Evolutionary conservation across 1,140 invertebrate species (phyloP), one percentile per base, ranked within the genome.

Genomic region (Bombus superbus): DNA sequence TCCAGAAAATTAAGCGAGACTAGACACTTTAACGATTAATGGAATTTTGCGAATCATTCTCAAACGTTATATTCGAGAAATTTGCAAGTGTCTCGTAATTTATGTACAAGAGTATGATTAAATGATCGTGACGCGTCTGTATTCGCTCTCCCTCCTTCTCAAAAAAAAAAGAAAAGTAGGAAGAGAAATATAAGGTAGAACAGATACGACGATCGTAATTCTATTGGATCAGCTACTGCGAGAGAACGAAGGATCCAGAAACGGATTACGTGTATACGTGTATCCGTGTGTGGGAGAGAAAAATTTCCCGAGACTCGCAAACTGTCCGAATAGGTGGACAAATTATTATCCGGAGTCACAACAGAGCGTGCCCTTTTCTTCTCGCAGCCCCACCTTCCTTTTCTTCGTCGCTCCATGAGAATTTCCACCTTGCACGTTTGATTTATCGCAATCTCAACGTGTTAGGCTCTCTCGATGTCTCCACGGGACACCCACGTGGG

Each of bases 341-440:
- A 92, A 92, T 92, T 92, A 92, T 91, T 89, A 89, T 91, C 89
- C 71, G 59, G 44, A 75, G 89, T 91, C 89, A 92, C 88, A 92
- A 92, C 90, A 90, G 85, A 91, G 85, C 85, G 91, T 92, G 91
- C 86, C 88, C 83, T 79, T 92, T 92, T 90, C 80, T 86, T 78
- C 87, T 80, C 85, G 57, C 82, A 53, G 53, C 10, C 22, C 44
- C 64, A 47, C 77, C 53, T 13, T 32, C 28, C 64, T 64, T 47
- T 64, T 57, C 69, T 40, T 83, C 53, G 22, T 28, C 66, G 62
- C 40, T 22, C 68, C 68, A 68, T 81, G 83, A 64, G 62, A 80
- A 53, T 25, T 68, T 89, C 57, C 90, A 85, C 83, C 86, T 89
- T 85, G 79, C 82, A 68, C 40, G 82, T 86, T 86, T 92, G 91